A percentile compares a stretch with the other conserved stretches of the same genome.
These are phyloP conservation scores for Procambarus virginalis DNA, from an alignment of 1,140 invertebrate genomes.

Conservation along the genomic window DNA sequence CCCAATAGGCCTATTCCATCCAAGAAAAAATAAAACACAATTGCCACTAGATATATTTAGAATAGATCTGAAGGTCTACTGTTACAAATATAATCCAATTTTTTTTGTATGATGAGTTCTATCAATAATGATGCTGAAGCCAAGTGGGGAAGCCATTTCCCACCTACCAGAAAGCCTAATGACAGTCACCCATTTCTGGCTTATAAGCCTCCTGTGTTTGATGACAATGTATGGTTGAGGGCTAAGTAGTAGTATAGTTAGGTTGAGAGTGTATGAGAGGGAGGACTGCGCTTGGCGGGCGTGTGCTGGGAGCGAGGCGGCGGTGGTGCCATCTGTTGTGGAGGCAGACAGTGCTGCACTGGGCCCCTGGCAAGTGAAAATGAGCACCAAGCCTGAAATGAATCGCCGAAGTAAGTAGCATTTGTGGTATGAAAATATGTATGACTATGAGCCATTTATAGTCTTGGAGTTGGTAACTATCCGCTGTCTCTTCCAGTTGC, in stretches of 20 bases:
- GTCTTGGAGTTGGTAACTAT: constrained; percentile 32
- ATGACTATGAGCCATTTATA: not conserved
- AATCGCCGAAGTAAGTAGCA: constrained; percentile 61
- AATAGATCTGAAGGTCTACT: not conserved
- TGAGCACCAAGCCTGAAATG: constrained; percentile 53
- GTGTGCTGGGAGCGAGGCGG: not conserved
- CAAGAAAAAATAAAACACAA: not conserved
- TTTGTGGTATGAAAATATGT: constrained; percentile 23
- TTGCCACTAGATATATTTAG: not conserved
- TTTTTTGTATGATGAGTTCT: not conserved
- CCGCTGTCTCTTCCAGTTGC: constrained; percentile 44
- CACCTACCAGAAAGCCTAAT: not conserved
- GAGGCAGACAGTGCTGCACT: not conserved
- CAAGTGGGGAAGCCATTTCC: not conserved
- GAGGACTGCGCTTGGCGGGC: not conserved
- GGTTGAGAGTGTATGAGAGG: not conserved
- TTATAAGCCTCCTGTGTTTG: too few species aligned
- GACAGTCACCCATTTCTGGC: too few species aligned
- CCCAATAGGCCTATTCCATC: too few species aligned
- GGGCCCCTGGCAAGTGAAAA: constrained; percentile 41
- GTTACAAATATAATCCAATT: not conserved
- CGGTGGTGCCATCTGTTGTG: constrained; percentile 31
- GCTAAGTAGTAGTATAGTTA: too few species aligned
- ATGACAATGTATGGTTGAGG: too few species aligned
- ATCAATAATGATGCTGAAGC: not conserved